Evolutionary conservation across 2,797 vertebrate genomes (phyloP), one percentile per base, ranked within the genome.

Genomic region (Masticophis lateralis): DNA sequence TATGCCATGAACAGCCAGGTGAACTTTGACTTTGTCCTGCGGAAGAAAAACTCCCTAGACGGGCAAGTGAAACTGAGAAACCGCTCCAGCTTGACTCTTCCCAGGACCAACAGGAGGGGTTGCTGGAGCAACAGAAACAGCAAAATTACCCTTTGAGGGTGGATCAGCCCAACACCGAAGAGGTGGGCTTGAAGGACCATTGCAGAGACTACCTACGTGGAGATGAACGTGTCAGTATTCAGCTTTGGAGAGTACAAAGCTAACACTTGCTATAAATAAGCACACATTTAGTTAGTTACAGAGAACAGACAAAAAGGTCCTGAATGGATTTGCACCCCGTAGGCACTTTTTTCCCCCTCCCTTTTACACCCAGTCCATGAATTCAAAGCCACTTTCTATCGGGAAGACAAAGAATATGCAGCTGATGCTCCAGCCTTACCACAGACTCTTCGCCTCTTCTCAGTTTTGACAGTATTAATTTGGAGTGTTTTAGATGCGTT

Each of bases 1-100:
- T 99, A 99, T 0, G 99, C 98, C 97, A 99, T 99, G 99, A 99
- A 99, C 97, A 99, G 98, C 95, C 98, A 98, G 0, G 98, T 97
- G 1, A 99, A 99, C 97, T 99, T 98, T 0, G 97, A 99, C 96
- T 99, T 99, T 97, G 97, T 99, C 96, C 97, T 99, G 96, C 98
- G 99, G 2, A 97, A 98, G 92, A 98, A 98, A 55, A 98, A 97
- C 90, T 95, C 98, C 0, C 3, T 7, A 0, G 96, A 97, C 0
- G 96, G 97, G 12, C 96, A 97, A 0, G 98, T 98, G 51, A 98
- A 98, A 92, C 97, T 98, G 91, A 97, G 98, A 0, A 98, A 98
- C 95, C 98, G 97, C 1, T 98, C 98, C 90, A 98, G 98, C 83
- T 96, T 98, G 97, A 98, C 98, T 0, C 96, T 99, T 59, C 98